Evolutionary conservation across 2,113 vertebrate species (phyloP).

Genomic region (Noctilio leporinus): DNA sequence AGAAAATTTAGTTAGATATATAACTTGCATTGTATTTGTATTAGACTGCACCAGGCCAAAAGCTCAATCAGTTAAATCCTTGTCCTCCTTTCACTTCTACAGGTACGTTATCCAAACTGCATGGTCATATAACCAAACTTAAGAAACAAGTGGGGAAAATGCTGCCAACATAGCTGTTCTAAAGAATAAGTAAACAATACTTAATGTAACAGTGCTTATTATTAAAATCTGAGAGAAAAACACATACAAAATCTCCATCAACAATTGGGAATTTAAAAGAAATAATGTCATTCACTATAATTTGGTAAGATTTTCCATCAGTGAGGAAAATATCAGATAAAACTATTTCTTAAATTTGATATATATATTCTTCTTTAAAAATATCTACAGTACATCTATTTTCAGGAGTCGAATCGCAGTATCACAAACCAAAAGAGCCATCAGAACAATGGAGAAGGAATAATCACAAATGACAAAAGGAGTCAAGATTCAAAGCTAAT

Average conservation of each 20-base stretch:
- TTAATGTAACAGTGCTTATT: neutral
- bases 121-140: neutral
- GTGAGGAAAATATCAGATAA: neutral
- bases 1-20: neutral
- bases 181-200: neutral
- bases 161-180: neutral
- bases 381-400: neutral
- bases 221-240: slow-evolving; percentile 25
- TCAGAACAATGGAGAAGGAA: neutral
- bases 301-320: neutral
- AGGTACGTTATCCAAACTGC: neutral
- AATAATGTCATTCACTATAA: neutral
- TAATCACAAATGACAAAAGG: neutral
- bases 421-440: neutral
- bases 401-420: neutral
- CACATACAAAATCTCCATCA: neutral
- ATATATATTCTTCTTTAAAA: neutral
- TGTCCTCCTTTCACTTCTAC: neutral
- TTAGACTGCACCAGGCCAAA: neutral
- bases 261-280: neutral
- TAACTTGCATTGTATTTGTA: neutral
- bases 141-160: neutral
- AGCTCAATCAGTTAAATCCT: neutral
- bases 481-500: neutral
- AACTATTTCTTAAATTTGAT: neutral